Evolutionary conservation across 2,113 vertebrate genomes (phyloP).

Genomic region (Gasterosteus aculeatus): DNA sequence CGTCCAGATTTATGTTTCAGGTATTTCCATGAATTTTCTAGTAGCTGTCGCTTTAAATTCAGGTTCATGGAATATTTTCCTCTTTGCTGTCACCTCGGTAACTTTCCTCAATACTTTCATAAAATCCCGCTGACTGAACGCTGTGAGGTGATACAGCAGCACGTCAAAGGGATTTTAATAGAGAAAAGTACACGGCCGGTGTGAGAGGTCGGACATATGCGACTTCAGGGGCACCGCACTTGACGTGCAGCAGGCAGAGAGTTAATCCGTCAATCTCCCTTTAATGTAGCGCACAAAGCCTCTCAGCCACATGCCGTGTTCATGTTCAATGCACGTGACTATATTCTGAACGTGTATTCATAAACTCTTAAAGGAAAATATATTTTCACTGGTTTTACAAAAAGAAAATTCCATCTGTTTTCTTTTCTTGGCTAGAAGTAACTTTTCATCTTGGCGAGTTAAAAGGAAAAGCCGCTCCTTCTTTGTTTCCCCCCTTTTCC

Average conservation of each 20-base stretch:
- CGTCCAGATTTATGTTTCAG: constrained; percentile 45
- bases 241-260: constrained; percentile 49
- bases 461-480: background rate
- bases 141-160: constrained; percentile 24
- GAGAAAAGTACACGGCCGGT: constrained; percentile 36
- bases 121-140: background rate
- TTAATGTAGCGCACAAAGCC: constrained; percentile 50
- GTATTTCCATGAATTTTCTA: constrained; percentile 14
- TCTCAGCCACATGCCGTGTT: constrained; percentile 50
- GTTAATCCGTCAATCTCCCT: constrained; percentile 65
- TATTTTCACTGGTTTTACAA: background rate
- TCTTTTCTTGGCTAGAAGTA: background rate
- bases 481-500: background rate
- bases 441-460: constrained; percentile 2
- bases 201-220: constrained; percentile 23
- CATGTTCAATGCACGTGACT: constrained; percentile 22
- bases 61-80: constrained; percentile 19
- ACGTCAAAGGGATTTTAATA: constrained; percentile 47
- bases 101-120: background rate
- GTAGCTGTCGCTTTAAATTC: constrained; percentile 1
- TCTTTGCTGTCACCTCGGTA: background rate
- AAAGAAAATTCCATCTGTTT: background rate
- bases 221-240: constrained; percentile 48
- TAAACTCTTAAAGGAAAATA: background rate
- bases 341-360: background rate